Evolutionary conservation across 2,113 vertebrate species (phyloP).

Genomic region (Hassar affinis): DNA sequence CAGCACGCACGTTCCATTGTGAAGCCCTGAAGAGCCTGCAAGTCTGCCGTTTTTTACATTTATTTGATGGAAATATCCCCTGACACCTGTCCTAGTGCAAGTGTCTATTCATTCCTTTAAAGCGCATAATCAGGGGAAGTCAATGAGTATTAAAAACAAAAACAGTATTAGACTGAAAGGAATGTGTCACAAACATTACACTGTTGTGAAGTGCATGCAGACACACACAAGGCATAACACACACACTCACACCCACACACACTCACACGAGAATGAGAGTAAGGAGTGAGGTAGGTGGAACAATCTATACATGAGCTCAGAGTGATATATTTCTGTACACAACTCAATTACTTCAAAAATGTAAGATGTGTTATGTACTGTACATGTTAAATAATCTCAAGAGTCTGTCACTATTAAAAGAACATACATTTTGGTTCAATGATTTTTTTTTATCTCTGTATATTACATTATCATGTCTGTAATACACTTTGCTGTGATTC

Average conservation of each 20-base stretch:
- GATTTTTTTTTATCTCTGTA: neutral
- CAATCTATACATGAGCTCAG: neutral
- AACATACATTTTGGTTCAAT: neutral
- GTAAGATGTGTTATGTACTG: neutral
- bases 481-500: neutral
- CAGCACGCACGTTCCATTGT: too few relatives aligned
- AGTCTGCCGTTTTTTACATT: too few relatives aligned
- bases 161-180: slow-evolving; percentile 3
- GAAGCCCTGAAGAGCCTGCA: too few relatives aligned
- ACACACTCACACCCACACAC: neutral
- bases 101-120: neutral
- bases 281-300: slow-evolving; percentile 10
- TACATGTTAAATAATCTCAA: neutral
- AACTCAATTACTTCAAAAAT: neutral
- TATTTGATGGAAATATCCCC: too few relatives aligned
- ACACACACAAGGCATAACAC: neutral
- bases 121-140: neutral
- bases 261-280: neutral
- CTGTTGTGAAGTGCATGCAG: neutral
- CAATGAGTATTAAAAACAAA: neutral
- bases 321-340: neutral
- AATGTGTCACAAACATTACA: neutral
- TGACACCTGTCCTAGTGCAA: neutral
- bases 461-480: neutral
- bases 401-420: neutral